A percentile compares a stretch with the other conserved stretches of the same genome.
phyloP scores from a whole-genome alignment of 2,888 invertebrate genomes.

The Mantis religiosa region DNA sequence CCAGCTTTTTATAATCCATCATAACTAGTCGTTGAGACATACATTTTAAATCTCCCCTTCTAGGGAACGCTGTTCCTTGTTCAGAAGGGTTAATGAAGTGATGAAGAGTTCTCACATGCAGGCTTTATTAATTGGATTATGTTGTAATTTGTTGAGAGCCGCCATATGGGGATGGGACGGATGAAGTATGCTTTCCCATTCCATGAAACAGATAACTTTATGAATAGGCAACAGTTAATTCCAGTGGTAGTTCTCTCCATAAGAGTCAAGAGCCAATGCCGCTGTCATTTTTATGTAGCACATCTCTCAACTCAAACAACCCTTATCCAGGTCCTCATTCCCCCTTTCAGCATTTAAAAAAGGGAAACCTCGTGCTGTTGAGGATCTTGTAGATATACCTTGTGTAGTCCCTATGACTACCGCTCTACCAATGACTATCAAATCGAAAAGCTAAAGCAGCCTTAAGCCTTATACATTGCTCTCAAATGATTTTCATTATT shows the following conservation, averaged over 20 bases:
- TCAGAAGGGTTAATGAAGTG: neutral
- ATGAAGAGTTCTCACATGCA: neutral
- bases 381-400: too few species aligned
- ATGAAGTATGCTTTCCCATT: neutral
- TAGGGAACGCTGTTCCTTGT: neutral
- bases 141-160: neutral
- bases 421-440: too few species aligned
- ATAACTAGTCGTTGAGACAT: neutral
- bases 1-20: neutral
- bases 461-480: too few species aligned
- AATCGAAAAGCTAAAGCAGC: too few species aligned
- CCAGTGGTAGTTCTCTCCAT: neutral
- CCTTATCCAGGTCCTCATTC: neutral
- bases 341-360: neutral
- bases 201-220: neutral
- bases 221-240: neutral
- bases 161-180: neutral
- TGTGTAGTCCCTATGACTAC: too few species aligned
- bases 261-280: neutral
- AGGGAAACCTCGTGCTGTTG: neutral
- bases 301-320: neutral
- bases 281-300: neutral
- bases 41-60: neutral
- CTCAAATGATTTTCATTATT: too few species aligned
- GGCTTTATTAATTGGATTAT: neutral